Evolutionary conservation across 2,797 vertebrate genomes (phyloP).

Genomic region (Lacerta agilis): DNA sequence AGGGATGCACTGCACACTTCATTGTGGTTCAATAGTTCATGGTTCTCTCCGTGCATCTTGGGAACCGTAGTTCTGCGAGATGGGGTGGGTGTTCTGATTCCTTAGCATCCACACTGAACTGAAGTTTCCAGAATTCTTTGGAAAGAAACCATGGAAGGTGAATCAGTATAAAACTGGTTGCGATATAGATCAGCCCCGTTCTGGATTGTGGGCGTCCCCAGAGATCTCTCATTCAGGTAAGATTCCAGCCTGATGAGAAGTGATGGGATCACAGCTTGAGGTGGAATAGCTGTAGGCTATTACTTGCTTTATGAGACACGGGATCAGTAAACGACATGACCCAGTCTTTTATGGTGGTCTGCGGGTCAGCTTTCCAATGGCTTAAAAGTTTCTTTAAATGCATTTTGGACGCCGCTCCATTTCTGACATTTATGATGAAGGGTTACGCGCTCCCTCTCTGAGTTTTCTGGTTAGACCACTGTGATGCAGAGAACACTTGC

Average conservation of each 20-base stretch:
- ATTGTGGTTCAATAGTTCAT: neutral
- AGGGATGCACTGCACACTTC: neutral
- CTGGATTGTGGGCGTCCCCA: accelerated
- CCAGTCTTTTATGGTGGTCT: slow-evolving; percentile 1
- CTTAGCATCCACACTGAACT: no score
- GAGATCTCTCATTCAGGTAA: neutral
- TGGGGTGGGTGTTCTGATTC: neutral
- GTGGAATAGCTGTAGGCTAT: accelerated
- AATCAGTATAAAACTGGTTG: neutral
- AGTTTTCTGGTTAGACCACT: slow-evolving; percentile 53
- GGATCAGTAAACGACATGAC: neutral
- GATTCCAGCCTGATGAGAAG: neutral
- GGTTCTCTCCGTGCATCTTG: neutral
- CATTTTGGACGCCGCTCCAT: slow-evolving; percentile 14
- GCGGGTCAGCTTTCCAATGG: slow-evolving; percentile 46
- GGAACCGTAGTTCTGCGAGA: neutral
- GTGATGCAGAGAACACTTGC: slow-evolving; percentile 53
- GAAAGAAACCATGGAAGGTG: neutral
- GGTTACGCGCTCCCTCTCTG: slow-evolving; percentile 24
- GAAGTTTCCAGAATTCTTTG: neutral
- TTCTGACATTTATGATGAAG: slow-evolving; percentile 62
- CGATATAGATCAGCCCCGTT: neutral
- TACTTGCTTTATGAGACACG: neutral
- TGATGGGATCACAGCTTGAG: slow-evolving; percentile 19
- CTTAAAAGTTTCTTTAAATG: slow-evolving; percentile 59